Evolutionary conservation across 1,140 invertebrate genomes (phyloP), one percentile per base, ranked within the genome.

Genomic region (Trypoxylus dichotomus): DNA sequence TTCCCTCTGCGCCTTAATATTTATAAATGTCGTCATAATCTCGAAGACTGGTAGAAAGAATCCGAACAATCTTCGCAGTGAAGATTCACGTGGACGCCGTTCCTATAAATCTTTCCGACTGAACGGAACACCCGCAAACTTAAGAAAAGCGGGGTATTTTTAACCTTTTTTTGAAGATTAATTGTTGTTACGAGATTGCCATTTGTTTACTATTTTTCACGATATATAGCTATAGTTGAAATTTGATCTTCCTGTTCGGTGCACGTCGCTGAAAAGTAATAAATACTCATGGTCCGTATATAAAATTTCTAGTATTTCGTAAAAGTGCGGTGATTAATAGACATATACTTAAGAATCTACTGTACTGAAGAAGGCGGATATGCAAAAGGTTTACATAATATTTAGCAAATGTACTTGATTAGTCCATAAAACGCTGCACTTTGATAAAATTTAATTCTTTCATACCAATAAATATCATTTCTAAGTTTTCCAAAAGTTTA

Each of bases 11-110:
- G 27, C 60, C 60, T 68, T 68, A 68, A 68, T 68, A 68, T 68
- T 68, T 68, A 68, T 68, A 68, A 68, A 68, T 68, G 60, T 68
- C 60, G 60, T 68, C 60, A 68, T 68, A 68, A 68, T 68, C 60
- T 68, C 60, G 60, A 24, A 13, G 21, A 68, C 60, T 27, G 60
- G 60, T 29, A 24, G 60, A 68, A 68, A 68, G 60, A 68, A 68
- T 68, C 19, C 60, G 60, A 68, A 68, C 60, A 68, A 68, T 68
- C 60, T 68, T 68, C 27, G 19, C 47, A 15, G 47, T 54, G n/a
- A 54, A 54, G 47, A 54, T 54, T 54, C 47, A 54, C 47, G 60
- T 24, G 21, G 60, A 68, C 60, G 60, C 24, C 3, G 27, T 27
- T 68, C 60, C 24, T 68, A 68, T 68, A 68, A 68, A 68, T 68